Evolutionary conservation across 1,140 invertebrate genomes (phyloP).

Genomic region (Drosophila elegans): DNA sequence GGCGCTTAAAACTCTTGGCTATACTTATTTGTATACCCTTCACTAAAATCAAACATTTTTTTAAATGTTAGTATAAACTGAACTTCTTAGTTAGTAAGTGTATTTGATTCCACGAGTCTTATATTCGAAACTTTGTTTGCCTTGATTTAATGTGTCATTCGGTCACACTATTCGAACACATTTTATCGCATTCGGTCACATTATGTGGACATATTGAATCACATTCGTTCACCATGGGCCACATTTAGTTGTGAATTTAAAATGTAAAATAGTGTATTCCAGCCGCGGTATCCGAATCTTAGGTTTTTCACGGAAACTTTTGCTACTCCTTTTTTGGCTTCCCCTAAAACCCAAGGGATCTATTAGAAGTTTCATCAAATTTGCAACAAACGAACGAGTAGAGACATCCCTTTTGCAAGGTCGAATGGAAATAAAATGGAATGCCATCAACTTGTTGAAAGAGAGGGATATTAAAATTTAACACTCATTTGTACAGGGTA

Average conservation of each 20-base stretch:
- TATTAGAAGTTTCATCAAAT: constrained; percentile 31
- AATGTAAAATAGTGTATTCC: not conserved
- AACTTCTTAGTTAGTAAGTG: not conserved
- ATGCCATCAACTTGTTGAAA: constrained; percentile 24
- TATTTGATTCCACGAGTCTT: not conserved
- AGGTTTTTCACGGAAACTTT: not conserved
- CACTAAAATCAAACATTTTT: too few relatives aligned
- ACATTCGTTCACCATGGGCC: too few relatives aligned
- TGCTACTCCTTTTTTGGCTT: not conserved
- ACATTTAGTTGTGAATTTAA: not conserved
- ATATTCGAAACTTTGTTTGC: too few relatives aligned
- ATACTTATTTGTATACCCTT: constrained; percentile 6
- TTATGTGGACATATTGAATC: too few relatives aligned
- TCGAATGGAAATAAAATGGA: constrained; percentile 14
- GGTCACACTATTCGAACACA: too few relatives aligned
- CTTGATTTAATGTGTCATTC: too few relatives aligned
- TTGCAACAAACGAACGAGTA: constrained; percentile 13
- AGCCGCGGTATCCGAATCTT: not conserved
- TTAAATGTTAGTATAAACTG: not conserved
- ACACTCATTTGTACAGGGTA: constrained; percentile 12
- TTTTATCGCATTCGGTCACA: too few relatives aligned
- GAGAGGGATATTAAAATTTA: not conserved
- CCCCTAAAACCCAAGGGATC: constrained; percentile 8
- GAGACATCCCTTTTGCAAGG: constrained; percentile 6
- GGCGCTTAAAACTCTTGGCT: constrained; percentile 7